Percentiles rank a stretch among this genome's conserved stretches.
Evolutionary conservation across 2,888 invertebrate species (phyloP).

Genomic region (Anagyrus pseudococci): DNA sequence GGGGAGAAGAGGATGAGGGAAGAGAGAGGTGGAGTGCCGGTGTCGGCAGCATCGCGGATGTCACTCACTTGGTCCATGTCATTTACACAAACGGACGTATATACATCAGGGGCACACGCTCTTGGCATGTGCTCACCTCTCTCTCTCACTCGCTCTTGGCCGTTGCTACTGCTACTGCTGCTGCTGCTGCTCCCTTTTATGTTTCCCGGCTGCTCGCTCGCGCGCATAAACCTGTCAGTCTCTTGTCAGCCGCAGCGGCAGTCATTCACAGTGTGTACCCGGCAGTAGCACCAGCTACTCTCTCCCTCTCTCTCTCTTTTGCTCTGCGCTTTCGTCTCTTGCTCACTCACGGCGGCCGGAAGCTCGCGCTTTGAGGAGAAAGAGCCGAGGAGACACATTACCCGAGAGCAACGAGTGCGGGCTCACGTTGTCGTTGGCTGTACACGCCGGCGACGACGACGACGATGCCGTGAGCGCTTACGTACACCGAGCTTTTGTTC

Average conservation of each 20-base stretch:
- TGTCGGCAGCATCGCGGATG: too few species aligned
- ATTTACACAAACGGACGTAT: conserved; percentile 62
- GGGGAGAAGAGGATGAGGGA: neutral
- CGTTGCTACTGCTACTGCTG: neutral
- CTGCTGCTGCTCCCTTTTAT: conserved; percentile 29
- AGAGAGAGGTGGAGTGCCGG: conserved; percentile 14
- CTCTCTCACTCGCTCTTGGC: neutral
- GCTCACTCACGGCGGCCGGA: neutral
- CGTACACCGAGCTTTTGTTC: too few species aligned
- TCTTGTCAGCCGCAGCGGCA: conserved; percentile 60
- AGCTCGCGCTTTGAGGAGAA: neutral
- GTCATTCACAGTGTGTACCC: conserved; percentile 60
- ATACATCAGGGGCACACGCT: conserved; percentile 58
- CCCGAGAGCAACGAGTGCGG: neutral
- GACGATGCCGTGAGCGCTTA: too few species aligned
- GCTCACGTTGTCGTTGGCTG: too few species aligned
- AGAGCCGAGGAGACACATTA: conserved; percentile 1
- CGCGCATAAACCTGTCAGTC: conserved; percentile 62
- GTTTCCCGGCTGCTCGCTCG: conserved; percentile 59
- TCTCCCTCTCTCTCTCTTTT: neutral
- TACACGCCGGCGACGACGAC: too few species aligned
- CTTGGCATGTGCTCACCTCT: neutral
- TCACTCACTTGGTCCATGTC: conserved; percentile 60
- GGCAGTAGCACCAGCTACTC: conserved; percentile 32
- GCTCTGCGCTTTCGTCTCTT: neutral